Base-by-base conservation (phyloP, 30 jellyfish, hydroid and myxozoan genomes). In the Aurelia sp. region DNA sequence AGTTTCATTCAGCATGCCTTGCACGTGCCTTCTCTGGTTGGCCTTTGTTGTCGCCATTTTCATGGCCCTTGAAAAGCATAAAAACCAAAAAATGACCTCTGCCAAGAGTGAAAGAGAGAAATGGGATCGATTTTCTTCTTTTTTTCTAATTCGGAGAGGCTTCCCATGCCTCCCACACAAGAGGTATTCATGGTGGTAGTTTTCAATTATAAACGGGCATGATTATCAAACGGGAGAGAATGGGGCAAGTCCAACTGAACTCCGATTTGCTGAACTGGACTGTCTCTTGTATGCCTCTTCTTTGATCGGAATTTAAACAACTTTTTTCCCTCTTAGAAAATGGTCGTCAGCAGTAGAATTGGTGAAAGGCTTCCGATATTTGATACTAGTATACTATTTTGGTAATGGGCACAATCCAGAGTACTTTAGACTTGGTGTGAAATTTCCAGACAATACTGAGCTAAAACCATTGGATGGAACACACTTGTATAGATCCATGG, bases 281-380 rank as follows among this genome's bases (percentile, higher is more conserved):
- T 4, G 47, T 66, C 38, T 66, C 48, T 19, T 15, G 12, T 17
- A 67, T 17, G 20, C 21, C 22, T n/a, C 47, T 67, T 21, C 55
- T 8, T 17, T 31, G n/a, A 21, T 21, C 12, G 20, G 22, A 10
- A 19, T 17, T 17, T 19, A 33, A 71, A 16, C 22, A 30, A 40
- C 0, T 71, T 17, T 73, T 51, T 40, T 12, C 19, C 60, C 1
- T 31, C 51, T 15, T 53, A 81, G 91, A 38, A 67, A 44, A 53
- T 63, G 63, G 62, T 81, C 76, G 12, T 74, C 71, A 59, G 85
- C 35, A 13, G 80, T 82, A 15, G 66, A 22, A 33, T 24, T 82
- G 33, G 27, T 69, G 20, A 82, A 82, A 70, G 92, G 92, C 33
- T 82, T 82, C 80, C 50, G 92, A 59, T 82, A 82, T 31, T 59